phyloP scores from a whole-genome alignment of 2,888 invertebrate species.

The Sinohyriopsis cumingii region DNA sequence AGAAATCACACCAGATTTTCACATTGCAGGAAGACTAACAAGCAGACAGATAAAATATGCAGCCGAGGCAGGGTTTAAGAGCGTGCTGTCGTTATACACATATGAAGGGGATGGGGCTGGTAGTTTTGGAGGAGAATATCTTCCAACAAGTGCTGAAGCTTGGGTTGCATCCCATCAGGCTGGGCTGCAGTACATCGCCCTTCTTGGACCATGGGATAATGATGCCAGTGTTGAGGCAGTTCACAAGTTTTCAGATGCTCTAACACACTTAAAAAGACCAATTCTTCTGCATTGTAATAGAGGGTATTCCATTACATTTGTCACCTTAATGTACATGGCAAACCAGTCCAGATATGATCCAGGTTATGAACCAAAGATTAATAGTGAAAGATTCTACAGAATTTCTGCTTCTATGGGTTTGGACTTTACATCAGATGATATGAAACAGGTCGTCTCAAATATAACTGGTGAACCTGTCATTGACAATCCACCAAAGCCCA shows the following conservation, averaged over 20 bases:
- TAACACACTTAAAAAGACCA: constrained; percentile 34
- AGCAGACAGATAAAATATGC: constrained; percentile 62
- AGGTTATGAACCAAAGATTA: constrained; percentile 44
- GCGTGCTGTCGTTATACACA: constrained; percentile 54
- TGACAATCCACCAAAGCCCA: constrained; percentile 42
- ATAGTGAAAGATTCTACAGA: constrained; percentile 50
- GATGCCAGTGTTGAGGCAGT: constrained; percentile 55
- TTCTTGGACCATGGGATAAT: constrained; percentile 50
- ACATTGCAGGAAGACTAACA: constrained; percentile 58
- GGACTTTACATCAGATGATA: constrained; percentile 50
- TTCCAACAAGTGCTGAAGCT: constrained; percentile 49
- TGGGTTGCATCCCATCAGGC: constrained; percentile 39
- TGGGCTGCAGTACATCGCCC: constrained; percentile 47
- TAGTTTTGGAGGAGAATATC: constrained; percentile 51
- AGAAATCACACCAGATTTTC: constrained; percentile 56
- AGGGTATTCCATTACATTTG: constrained; percentile 53
- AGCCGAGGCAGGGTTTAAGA: constrained; percentile 60
- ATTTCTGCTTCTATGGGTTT: constrained; percentile 55
- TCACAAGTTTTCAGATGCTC: constrained; percentile 38
- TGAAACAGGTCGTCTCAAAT: constrained; percentile 46
- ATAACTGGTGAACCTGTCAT: constrained; percentile 53
- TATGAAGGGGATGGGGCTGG: constrained; percentile 35
- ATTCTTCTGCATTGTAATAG: constrained; percentile 50
- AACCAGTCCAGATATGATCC: constrained; percentile 48
- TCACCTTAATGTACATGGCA: constrained; percentile 52